Percentiles rank a stretch among this genome's conserved stretches.
Evolutionary conservation across 2,888 invertebrate genomes (phyloP).

Genomic region (Mongoloraphidia duomilia): DNA sequence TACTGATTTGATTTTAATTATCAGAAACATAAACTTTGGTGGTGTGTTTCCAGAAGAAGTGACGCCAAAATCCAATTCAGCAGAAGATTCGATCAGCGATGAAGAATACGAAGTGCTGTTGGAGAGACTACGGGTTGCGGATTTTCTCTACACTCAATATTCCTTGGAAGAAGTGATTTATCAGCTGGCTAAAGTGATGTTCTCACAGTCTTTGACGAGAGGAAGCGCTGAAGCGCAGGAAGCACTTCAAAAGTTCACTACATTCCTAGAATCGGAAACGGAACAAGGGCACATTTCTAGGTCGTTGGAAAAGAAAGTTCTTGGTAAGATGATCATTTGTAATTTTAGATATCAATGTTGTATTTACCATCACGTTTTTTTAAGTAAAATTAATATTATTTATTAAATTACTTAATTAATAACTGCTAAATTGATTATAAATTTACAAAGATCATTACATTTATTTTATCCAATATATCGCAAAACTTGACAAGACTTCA

Average conservation of each 20-base stretch:
- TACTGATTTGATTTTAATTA: too few species aligned
- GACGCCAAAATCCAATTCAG: not conserved
- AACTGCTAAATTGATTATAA: too few species aligned
- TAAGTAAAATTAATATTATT: too few species aligned
- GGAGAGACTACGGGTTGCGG: slow-evolving; percentile 53
- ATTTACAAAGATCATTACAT: too few species aligned
- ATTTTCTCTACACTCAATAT: slow-evolving; percentile 59
- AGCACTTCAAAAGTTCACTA: slow-evolving; percentile 58
- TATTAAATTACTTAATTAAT: too few species aligned
- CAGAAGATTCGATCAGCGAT: slow-evolving; percentile 8
- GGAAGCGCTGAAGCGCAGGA: slow-evolving; percentile 57
- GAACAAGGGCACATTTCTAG: slow-evolving; percentile 59
- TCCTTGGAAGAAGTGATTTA: slow-evolving; percentile 67
- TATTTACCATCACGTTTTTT: too few species aligned
- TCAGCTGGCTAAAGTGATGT: slow-evolving; percentile 69
- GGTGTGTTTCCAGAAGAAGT: not conserved
- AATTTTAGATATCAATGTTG: too few species aligned
- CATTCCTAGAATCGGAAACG: slow-evolving; percentile 57
- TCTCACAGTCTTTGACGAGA: slow-evolving; percentile 55
- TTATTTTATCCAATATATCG: too few species aligned
- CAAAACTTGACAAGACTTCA: too few species aligned
- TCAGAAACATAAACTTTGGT: too few species aligned
- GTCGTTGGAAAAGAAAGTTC: slow-evolving; percentile 60
- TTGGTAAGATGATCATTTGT: slow-evolving; percentile 35
- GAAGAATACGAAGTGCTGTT: slow-evolving; percentile 52